A percentile compares a stretch with the other conserved stretches of the same genome.
Conservation (phyloP, 2,888 invertebrate genomes). For the Cabera pusaria region DNA sequence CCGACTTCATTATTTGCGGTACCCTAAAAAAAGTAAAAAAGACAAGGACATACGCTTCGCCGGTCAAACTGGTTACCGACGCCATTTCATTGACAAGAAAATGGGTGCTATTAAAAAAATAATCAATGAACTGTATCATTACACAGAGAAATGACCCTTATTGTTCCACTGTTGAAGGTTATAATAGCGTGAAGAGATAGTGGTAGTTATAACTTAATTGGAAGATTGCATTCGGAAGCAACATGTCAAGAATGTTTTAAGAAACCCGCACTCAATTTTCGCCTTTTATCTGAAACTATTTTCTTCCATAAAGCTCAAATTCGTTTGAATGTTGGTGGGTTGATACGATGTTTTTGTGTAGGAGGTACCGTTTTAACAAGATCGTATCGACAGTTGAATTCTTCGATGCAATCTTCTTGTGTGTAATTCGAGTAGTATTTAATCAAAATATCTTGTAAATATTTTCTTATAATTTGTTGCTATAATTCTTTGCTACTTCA, state of each 20-base stretch:
- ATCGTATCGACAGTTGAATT: slow-evolving; percentile 35
- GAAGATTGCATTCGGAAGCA: slow-evolving; percentile 28
- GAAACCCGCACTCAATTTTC: slow-evolving; percentile 44
- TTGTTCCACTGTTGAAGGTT: too few relatives aligned
- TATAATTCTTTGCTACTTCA: too few relatives aligned
- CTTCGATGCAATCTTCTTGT: slow-evolving; percentile 36
- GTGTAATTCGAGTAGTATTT: slow-evolving; percentile 29
- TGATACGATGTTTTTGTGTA: slow-evolving; percentile 21
- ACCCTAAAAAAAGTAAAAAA: slow-evolving; percentile 31
- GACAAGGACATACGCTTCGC: slow-evolving; percentile 35
- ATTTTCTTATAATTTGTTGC: not conserved
- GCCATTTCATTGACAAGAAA: slow-evolving; percentile 61
- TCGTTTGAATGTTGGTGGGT: slow-evolving; percentile 25
- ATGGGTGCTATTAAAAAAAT: slow-evolving; percentile 51
- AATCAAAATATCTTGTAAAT: slow-evolving; percentile 18
- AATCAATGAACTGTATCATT: slow-evolving; percentile 43
- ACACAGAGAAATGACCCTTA: too few relatives aligned
- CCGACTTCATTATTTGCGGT: slow-evolving; percentile 22
- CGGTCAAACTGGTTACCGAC: slow-evolving; percentile 54
- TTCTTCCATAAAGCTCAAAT: slow-evolving; percentile 31
- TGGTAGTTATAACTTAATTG: slow-evolving; percentile 8
- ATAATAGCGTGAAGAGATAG: too few relatives aligned
- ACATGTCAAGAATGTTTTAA: slow-evolving; percentile 48
- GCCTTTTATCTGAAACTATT: slow-evolving; percentile 33
- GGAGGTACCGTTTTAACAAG: slow-evolving; percentile 50